Percentiles rank a stretch among this genome's conserved stretches.
Evolutionary conservation across 2,113 vertebrate species (phyloP).

Genomic region (Sinocyclocheilus rhinocerous): DNA sequence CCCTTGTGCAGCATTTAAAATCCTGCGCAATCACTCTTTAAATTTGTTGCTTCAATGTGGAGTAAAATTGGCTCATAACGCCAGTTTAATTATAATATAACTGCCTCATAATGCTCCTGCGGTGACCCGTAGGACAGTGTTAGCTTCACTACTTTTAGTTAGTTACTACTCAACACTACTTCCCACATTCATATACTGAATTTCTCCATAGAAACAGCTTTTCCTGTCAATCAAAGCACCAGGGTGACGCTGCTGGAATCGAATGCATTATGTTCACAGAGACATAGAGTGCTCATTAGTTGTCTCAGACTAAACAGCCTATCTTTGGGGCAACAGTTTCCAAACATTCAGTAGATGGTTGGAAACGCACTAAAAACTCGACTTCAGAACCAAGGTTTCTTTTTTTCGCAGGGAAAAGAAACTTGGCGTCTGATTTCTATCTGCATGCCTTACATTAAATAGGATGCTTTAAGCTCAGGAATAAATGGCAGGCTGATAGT

Average conservation of each 20-base stretch:
- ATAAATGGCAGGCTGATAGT: slow-evolving; percentile 25
- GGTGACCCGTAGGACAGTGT: not conserved
- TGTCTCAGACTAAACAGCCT: slow-evolving; percentile 35
- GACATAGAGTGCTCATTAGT: slow-evolving; percentile 42
- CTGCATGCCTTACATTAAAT: slow-evolving; percentile 15
- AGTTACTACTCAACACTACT: not conserved
- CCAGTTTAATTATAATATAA: not conserved
- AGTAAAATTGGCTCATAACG: not conserved
- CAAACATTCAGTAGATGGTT: slow-evolving; percentile 1
- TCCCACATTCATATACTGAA: slow-evolving; percentile 36
- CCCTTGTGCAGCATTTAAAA: not conserved
- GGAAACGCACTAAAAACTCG: not conserved
- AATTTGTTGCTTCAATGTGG: not conserved
- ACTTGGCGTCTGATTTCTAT: not conserved
- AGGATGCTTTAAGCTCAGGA: slow-evolving; percentile 6
- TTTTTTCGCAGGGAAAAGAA: not conserved
- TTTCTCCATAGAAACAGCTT: slow-evolving; percentile 35
- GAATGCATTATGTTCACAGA: slow-evolving; percentile 29
- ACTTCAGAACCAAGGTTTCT: not conserved
- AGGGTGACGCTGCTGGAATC: slow-evolving; percentile 12
- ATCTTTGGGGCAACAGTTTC: not conserved
- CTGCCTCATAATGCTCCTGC: not conserved
- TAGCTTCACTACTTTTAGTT: not conserved
- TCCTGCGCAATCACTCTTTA: not conserved
- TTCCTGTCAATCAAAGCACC: slow-evolving; percentile 45